Percentiles rank a stretch among this genome's conserved stretches.
Conservation (phyloP, 1,140 invertebrate species). For the Bombus polaris region DNA sequence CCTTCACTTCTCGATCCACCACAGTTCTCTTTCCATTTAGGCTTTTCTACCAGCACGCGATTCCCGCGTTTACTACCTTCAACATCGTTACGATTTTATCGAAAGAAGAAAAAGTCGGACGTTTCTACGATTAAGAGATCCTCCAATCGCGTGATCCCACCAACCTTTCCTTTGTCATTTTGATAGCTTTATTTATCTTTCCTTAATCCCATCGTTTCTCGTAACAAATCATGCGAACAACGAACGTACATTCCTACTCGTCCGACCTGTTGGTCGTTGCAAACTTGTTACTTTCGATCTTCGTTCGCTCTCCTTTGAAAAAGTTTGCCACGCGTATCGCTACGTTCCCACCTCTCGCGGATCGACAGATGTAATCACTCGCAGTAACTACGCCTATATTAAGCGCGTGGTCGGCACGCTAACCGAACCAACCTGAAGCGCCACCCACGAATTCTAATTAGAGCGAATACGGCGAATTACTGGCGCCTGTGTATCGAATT, state of each 20-base stretch:
- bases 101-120: not conserved
- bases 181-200: not conserved
- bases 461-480: slow-evolving; percentile 65
- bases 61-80: slow-evolving; percentile 55
- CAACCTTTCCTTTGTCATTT: not conserved
- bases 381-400: slow-evolving; percentile 56
- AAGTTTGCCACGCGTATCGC: not conserved
- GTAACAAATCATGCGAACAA: not conserved
- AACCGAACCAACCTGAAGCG: slow-evolving; percentile 61
- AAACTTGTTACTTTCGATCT: not conserved
- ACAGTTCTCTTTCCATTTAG: slow-evolving; percentile 23
- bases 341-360: slow-evolving; percentile 35
- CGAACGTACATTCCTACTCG: not conserved
- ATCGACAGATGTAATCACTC: not conserved
- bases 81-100: not conserved
- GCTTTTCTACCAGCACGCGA: slow-evolving; percentile 63
- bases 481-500: slow-evolving; percentile 57
- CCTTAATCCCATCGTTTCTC: not conserved
- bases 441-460: slow-evolving; percentile 55
- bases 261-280: too few species aligned
- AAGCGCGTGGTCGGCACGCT: slow-evolving; percentile 51
- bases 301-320: not conserved
- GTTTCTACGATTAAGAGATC: not conserved
- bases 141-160: slow-evolving; percentile 44
- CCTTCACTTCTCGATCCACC: not conserved